Evolutionary conservation across 2,113 vertebrate genomes (phyloP), one percentile per base, ranked within the genome.

Genomic region (Phrynosoma blainvillii): DNA sequence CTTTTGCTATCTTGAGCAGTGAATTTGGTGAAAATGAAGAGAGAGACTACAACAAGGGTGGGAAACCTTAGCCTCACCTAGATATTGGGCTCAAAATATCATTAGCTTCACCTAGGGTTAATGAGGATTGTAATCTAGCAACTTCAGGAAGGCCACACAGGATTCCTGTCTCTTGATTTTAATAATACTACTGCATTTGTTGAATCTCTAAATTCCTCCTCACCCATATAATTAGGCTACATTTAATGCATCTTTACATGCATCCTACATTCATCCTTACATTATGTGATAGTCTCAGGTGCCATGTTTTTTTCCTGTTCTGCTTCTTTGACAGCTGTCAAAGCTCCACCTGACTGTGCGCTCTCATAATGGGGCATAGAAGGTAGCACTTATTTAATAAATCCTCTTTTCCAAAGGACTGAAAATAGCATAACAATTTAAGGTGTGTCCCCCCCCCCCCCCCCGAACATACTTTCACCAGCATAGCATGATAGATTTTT

Each of bases 281-380:
- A 71, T 40, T 88, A 42, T 82, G 12, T 9, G 47, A 87, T 82
- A 52, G 25, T n/a, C 11, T 71, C 21, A 0, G 52, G 7, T 84
- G 32, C 42, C 0, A 23, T 56, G 86, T 89, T 56, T 65, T 82
- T 40, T 83, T 40, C 81, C 1, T 71, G 82, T 92, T 87, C 21
- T 82, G 75, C 68, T 59, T 68, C 88, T 79, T 20, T 11, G 82
- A 12, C 42, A 74, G 10, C 71, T 83, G 74, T 13, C 82, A 62
- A 40, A 66, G 4, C 59, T n/a, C 36, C 40, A 79, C 75, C 56
- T 36, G 36, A 21, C 84, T 76, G 73, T 90, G 88, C 82, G 68
- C 20, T 90, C 25, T 36, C 30, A 84, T 9, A 80, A 70, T 47
- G 62, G 66, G 54, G 20, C 73, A 16, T 79, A 47, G 3, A 62